These are phyloP conservation scores for Caenorhabditis afra DNA, from an alignment of 2,888 invertebrate genomes.

Conservation along the genomic window DNA sequence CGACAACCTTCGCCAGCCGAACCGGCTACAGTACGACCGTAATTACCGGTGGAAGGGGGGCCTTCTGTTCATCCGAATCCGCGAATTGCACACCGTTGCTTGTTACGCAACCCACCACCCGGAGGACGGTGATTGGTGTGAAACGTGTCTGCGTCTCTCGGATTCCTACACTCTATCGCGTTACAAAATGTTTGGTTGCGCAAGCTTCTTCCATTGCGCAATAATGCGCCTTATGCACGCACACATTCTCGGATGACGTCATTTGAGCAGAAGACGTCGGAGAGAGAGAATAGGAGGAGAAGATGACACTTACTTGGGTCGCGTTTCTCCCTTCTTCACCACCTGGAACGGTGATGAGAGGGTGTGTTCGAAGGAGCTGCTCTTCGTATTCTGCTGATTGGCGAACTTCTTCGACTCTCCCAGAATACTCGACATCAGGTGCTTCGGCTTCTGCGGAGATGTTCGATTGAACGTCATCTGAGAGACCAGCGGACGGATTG, in stretches of 20 bases:
- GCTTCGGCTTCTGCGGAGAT: conserved; percentile 20
- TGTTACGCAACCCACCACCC: conserved; percentile 12
- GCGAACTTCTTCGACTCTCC: conserved; percentile 32
- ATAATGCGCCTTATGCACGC: conserved; percentile 29
- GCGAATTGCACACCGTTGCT: conserved; percentile 30
- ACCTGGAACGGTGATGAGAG: conserved; percentile 66
- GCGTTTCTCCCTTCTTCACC: conserved; percentile 59
- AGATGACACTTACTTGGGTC: conserved; percentile 52
- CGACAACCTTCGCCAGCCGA: not conserved
- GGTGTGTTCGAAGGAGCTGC: conserved; percentile 59
- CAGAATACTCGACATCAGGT: conserved; percentile 63
- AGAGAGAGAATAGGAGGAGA: not conserved
- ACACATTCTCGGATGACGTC: conserved; percentile 39
- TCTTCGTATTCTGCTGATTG: conserved; percentile 19
- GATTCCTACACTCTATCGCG: conserved; percentile 1
- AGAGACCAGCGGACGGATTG: conserved; percentile 30
- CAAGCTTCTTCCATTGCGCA: conserved; percentile 50
- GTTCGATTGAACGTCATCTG: conserved; percentile 35
- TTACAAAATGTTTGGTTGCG: conserved; percentile 39
- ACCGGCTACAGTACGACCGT: conserved; percentile 3
- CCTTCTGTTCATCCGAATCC: conserved; percentile 31
- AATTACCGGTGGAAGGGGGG: conserved; percentile 7
- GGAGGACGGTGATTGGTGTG: conserved; percentile 30
- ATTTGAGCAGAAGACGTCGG: conserved; percentile 18
- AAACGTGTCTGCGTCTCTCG: conserved; percentile 25